Percentiles rank a stretch among this genome's conserved stretches.
phyloP scores from a whole-genome alignment of 2,113 vertebrate species.

The Enhydra lutris region DNA sequence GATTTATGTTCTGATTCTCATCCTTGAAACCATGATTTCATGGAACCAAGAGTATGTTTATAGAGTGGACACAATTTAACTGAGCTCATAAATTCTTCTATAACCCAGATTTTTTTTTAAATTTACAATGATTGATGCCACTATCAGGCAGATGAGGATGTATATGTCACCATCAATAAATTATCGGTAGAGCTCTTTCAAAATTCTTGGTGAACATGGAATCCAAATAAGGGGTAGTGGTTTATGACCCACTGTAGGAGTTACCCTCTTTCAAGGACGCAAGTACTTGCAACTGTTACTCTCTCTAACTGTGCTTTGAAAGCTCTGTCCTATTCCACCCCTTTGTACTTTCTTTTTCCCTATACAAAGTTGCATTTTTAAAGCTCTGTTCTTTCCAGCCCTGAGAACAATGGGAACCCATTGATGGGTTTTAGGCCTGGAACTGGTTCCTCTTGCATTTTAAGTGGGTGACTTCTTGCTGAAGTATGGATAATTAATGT shows the following conservation, averaged over 20 bases:
- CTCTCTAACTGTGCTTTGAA: background rate
- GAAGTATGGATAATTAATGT: background rate
- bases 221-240: background rate
- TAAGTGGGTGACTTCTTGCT: background rate
- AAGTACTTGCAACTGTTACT: background rate
- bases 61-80: background rate
- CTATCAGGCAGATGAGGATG: background rate
- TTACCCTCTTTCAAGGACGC: background rate
- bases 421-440: background rate
- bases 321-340: background rate
- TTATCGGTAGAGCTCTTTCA: background rate
- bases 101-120: background rate
- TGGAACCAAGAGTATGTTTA: background rate
- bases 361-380: background rate
- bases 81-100: background rate
- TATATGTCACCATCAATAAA: background rate
- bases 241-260: background rate
- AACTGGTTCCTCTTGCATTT: background rate
- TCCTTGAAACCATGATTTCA: background rate
- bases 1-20: background rate
- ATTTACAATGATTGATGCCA: background rate
- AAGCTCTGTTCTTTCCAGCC: background rate
- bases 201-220: background rate
- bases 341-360: background rate
- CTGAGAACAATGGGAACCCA: background rate